These are phyloP conservation scores for Polydrusus cervinus DNA, from an alignment of 2,888 invertebrate species.

Conservation along the genomic window DNA sequence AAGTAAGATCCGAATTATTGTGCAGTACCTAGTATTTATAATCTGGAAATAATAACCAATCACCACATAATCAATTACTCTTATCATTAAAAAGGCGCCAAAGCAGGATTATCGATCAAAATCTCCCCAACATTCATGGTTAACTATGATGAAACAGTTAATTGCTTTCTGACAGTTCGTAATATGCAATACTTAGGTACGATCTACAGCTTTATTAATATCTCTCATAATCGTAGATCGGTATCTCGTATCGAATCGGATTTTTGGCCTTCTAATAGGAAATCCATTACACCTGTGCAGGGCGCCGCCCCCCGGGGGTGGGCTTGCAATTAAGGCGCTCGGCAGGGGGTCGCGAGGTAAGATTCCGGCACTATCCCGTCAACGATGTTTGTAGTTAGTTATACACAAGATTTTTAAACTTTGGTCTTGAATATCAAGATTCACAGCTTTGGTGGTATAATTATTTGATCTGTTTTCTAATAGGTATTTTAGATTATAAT, in stretches of 20 bases:
- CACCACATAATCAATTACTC: constrained; percentile 17
- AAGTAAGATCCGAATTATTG: too few species aligned
- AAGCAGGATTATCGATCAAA: constrained; percentile 24
- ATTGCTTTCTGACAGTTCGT: constrained; percentile 50
- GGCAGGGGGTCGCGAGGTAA: constrained; percentile 47
- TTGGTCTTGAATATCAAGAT: not conserved
- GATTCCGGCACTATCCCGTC: constrained; percentile 13
- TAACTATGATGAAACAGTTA: constrained; percentile 28
- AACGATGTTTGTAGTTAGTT: not conserved
- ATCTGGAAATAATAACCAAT: not conserved
- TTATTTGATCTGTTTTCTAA: too few species aligned
- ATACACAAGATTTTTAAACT: not conserved
- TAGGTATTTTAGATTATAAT: not conserved
- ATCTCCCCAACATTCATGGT: constrained; percentile 13
- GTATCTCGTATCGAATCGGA: constrained; percentile 38
- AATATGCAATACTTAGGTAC: constrained; percentile 38
- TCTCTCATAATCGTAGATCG: constrained; percentile 48
- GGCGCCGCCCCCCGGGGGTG: constrained; percentile 61
- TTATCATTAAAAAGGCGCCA: constrained; percentile 32
- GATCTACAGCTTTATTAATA: constrained; percentile 55
- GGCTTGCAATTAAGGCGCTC: constrained; percentile 59
- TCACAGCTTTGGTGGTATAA: not conserved
- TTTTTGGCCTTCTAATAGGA: constrained; percentile 61
- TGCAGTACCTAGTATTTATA: not conserved
- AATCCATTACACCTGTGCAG: constrained; percentile 65